Conservation (phyloP, 2,113 vertebrate genomes). For the Glareola pratincola region DNA sequence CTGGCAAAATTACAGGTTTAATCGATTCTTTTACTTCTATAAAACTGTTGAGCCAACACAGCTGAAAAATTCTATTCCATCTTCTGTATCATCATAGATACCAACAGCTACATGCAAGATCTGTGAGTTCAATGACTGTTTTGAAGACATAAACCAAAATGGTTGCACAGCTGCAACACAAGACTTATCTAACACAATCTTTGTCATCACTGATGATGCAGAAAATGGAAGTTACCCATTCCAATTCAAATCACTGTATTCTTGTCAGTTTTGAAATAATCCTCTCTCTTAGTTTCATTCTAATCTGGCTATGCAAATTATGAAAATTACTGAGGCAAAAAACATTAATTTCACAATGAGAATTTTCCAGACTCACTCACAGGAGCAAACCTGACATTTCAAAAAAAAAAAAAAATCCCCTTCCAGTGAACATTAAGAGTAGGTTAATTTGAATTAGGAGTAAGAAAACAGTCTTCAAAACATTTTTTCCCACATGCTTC, state of each 20-base stretch:
- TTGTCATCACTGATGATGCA: neutral
- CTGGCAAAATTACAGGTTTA: neutral
- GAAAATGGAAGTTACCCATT: neutral
- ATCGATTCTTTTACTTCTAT: neutral
- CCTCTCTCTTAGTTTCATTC: neutral
- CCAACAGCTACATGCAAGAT: neutral
- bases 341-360: neutral
- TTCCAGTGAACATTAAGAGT: neutral
- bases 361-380: neutral
- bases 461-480: neutral
- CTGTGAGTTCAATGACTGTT: neutral
- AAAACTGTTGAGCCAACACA: neutral
- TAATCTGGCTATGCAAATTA: neutral
- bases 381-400: neutral
- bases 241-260: neutral
- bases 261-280: neutral
- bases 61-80: neutral
- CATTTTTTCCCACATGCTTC: neutral
- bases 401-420: neutral
- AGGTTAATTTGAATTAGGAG: neutral
- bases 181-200: neutral
- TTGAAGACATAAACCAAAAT: neutral
- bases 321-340: neutral
- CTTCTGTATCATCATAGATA: neutral
- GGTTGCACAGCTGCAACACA: neutral